phyloP scores from a whole-genome alignment of 2,888 invertebrate species.

The Nemoura dubitans region DNA sequence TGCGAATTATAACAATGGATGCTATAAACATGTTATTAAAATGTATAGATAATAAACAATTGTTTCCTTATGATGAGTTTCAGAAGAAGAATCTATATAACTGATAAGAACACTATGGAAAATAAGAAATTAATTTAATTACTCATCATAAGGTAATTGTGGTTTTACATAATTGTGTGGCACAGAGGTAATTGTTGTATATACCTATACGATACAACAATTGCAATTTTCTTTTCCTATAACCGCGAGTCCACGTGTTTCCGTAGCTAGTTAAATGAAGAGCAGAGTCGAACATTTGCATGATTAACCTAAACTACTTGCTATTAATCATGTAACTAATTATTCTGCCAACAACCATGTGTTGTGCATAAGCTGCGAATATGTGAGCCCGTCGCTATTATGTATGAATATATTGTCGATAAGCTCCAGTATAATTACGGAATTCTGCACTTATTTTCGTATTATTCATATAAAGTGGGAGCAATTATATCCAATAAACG shows the following conservation, averaged over 20 bases:
- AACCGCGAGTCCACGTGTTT: not conserved
- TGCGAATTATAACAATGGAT: conserved; percentile 34
- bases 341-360: not conserved
- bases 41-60: not conserved
- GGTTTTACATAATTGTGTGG: not conserved
- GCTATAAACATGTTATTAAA: not conserved
- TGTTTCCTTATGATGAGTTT: not conserved
- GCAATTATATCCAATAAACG: not conserved
- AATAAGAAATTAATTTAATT: not conserved
- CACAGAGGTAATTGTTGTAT: not conserved
- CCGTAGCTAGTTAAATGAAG: not conserved
- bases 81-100: not conserved
- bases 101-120: not conserved
- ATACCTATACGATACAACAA: not conserved
- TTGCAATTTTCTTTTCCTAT: no score
- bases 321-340: not conserved
- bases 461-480: not conserved
- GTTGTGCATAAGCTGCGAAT: not conserved
- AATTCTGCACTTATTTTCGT: not conserved
- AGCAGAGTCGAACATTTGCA: not conserved
- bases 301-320: not conserved
- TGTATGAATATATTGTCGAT: not conserved
- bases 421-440: not conserved
- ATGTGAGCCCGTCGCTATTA: not conserved
- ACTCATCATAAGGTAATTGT: not conserved